These are phyloP conservation scores for Agapornis canus DNA, from an alignment of 2,797 vertebrate genomes.

Conservation along the genomic window DNA sequence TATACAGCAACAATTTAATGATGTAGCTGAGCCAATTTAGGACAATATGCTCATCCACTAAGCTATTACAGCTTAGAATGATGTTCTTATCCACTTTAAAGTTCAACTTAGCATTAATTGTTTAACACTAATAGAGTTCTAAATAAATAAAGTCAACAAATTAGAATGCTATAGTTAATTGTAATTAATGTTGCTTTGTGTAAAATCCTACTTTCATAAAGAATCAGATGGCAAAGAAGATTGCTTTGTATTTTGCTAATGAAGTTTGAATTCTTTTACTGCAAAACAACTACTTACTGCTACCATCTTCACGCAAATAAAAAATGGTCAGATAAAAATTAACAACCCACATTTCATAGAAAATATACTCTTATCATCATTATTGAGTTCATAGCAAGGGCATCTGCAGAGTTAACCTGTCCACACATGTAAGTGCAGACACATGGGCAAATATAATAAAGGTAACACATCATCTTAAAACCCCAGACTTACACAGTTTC, in stretches of 20 bases:
- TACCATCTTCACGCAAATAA: neutral
- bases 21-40: conserved; percentile 58
- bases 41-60: conserved; percentile 47
- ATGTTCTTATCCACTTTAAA: conserved; percentile 48
- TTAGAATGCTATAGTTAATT: conserved; percentile 47
- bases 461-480: neutral
- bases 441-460: neutral
- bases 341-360: neutral
- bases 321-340: neutral
- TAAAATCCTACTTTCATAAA: conserved; percentile 29
- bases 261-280: neutral
- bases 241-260: conserved; percentile 13
- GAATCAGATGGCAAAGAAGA: conserved; percentile 24
- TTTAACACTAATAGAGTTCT: conserved; percentile 45
- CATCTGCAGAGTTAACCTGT: neutral
- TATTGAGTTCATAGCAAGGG: neutral
- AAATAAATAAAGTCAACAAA: conserved; percentile 58
- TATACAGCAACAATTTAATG: conserved; percentile 15
- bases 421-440: neutral
- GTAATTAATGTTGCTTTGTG: conserved; percentile 38
- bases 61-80: conserved; percentile 51
- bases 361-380: neutral
- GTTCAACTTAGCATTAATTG: conserved; percentile 63
- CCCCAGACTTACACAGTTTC: neutral
- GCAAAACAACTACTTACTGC: neutral